phyloP scores from a whole-genome alignment of 2,888 invertebrate genomes.

The Oegoconia quadripuncta region DNA sequence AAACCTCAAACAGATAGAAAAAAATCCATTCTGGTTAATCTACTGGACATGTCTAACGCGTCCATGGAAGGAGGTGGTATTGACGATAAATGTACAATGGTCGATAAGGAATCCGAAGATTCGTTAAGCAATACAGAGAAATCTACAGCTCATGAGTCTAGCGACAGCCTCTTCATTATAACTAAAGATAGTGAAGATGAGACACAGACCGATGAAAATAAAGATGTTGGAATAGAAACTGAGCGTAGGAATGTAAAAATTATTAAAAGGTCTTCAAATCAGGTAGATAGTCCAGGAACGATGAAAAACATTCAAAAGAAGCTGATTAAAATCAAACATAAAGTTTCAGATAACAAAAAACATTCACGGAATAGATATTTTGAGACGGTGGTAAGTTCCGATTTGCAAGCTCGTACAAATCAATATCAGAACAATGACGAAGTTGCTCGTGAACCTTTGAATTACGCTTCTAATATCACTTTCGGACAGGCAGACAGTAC shows the following conservation, averaged over 20 bases:
- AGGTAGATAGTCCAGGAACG: constrained; percentile 8
- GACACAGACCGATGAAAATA: constrained; percentile 15
- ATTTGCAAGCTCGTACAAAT: no score
- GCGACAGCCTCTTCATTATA: constrained; percentile 36
- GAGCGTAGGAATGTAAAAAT: no score
- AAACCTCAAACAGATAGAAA: neutral
- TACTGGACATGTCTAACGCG: constrained; percentile 45
- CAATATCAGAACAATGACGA: no score
- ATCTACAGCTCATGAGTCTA: constrained; percentile 20
- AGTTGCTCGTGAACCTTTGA: no score
- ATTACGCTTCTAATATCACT: no score
- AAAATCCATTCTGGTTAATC: constrained; percentile 37
- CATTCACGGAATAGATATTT: constrained; percentile 23
- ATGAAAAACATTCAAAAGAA: neutral
- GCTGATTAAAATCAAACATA: neutral
- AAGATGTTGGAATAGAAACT: no score
- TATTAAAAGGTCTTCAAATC: neutral
- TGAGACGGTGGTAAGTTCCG: constrained; percentile 27
- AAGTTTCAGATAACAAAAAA: constrained; percentile 10
- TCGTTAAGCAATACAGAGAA: constrained; percentile 4
- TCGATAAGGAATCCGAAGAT: constrained; percentile 14
- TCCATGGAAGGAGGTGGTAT: constrained; percentile 20
- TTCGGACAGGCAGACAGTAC: constrained; percentile 49
- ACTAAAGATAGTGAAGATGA: constrained; percentile 34
- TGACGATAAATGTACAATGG: constrained; percentile 25